Percentiles rank a stretch among this genome's conserved stretches.
Evolutionary conservation across 2,888 invertebrate genomes (phyloP).

Genomic region (Lithophane semibrunnea): DNA sequence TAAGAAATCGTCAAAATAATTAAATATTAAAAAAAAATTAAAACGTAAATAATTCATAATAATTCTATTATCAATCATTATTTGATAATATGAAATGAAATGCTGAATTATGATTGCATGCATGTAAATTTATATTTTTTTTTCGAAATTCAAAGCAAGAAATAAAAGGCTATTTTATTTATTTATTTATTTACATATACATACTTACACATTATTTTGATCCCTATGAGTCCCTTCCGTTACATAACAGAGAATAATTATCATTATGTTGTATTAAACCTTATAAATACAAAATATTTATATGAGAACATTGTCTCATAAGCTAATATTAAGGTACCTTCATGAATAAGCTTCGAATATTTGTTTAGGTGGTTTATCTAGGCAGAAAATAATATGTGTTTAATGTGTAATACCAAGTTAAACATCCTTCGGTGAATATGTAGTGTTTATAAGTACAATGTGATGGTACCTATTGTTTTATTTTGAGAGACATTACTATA

Average conservation of each 20-base stretch:
- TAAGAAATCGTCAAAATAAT: too few species aligned
- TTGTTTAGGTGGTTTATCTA: neutral
- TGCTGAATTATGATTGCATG: too few species aligned
- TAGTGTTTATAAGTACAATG: neutral
- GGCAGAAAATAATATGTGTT: neutral
- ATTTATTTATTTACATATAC: too few species aligned
- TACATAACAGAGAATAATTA: neutral
- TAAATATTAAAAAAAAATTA: too few species aligned
- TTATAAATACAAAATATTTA: neutral
- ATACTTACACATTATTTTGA: neutral
- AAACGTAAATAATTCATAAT: too few species aligned
- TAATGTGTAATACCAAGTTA: constrained; percentile 1
- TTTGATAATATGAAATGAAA: too few species aligned
- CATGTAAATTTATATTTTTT: too few species aligned
- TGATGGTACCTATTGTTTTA: neutral
- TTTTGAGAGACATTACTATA: neutral
- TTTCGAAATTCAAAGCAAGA: too few species aligned
- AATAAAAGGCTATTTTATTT: too few species aligned
- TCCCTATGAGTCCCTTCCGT: too few species aligned
- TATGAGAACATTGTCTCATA: neutral
- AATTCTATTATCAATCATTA: too few species aligned
- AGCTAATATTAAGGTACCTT: neutral
- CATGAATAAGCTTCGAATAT: constrained; percentile 2
- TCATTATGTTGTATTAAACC: neutral
- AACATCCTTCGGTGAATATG: neutral